Base-by-base conservation (phyloP, 2,888 invertebrate species). In the Drosophila mimetica region DNA sequence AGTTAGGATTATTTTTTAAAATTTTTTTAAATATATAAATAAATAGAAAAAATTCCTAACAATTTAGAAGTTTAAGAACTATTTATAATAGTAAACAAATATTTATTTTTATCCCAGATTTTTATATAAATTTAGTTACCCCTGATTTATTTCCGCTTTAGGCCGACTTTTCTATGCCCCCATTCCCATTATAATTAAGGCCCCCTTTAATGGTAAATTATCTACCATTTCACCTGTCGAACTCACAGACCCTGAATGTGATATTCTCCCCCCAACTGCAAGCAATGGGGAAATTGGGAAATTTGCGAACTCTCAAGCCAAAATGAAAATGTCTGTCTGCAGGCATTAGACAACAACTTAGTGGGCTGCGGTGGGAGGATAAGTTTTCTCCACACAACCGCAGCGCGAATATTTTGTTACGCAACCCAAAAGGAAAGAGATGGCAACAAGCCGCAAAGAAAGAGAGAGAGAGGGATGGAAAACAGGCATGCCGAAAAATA, bases 281-380 rank as follows among this genome's bases (percentile, higher is more conserved):
- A 6, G 9, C 22, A 55, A 55, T 42, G 32, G 16, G 39, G 13
- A n/a, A 30, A 22, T 42, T 42, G 13, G 34, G 28, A n/a, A 37
- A n/a, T 44, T 44, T 16, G 34, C 28, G 39, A 16, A 25, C 20
- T 30, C 42, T 55, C 58, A 54, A 64, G 67, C 63, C 58, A 46
- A 80, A 83, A 77, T 83, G 65, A 77, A 64, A 79, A 83, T 83
- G 71, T 61, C 75, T 69, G 67, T 71, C 66, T 74, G 55, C 54
- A 58, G 60, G 76, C 74, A 60, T 58, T 51, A 51, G 54, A 25
- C 51, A 34, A 36, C 36, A 18, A 52, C 30, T 46, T 54, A 32
- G 47, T 32, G 14, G 53, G 46, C 4, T 32, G 34, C 20, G 32
- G 20, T n/a, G 48, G 34, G 11, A 5, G 34, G 5, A 25, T 37